Evolutionary conservation across 2,888 invertebrate species (phyloP).

Genomic region (Drosophila heteroneura): DNA sequence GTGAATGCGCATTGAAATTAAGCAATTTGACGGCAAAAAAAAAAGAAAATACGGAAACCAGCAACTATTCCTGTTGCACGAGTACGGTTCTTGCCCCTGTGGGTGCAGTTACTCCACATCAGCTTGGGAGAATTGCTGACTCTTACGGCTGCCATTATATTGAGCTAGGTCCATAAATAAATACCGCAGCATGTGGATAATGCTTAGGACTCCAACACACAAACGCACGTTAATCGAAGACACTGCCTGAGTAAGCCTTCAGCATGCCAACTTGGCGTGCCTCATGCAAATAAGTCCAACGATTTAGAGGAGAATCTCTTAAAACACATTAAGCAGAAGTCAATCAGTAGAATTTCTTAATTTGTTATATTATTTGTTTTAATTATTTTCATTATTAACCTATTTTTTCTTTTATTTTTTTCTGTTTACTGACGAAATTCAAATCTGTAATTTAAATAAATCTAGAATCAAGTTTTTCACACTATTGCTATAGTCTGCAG

Average conservation of each 20-base stretch:
- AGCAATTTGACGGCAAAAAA: constrained; percentile 62
- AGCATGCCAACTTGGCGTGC: constrained; percentile 60
- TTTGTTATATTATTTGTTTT: neutral
- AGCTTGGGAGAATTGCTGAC: neutral
- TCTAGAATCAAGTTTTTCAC: neutral
- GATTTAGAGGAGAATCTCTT: constrained; percentile 30
- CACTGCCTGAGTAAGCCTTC: constrained; percentile 36
- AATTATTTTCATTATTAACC: neutral
- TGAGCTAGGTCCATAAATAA: constrained; percentile 56
- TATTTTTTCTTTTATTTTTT: neutral
- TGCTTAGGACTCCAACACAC: constrained; percentile 19
- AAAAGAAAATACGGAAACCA: constrained; percentile 46
- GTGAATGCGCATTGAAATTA: constrained; percentile 76
- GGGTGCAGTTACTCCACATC: constrained; percentile 37
- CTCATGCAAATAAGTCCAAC: constrained; percentile 72
- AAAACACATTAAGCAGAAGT: neutral
- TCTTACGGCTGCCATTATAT: constrained; percentile 31
- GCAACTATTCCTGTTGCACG: constrained; percentile 58
- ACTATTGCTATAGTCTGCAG: constrained; percentile 7
- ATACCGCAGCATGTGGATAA: constrained; percentile 30
- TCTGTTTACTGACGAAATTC: neutral
- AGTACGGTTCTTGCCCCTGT: constrained; percentile 51
- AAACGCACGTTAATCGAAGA: constrained; percentile 61
- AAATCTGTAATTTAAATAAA: neutral
- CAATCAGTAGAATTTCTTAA: neutral